Percentiles rank a stretch among this genome's conserved stretches.
phyloP scores from a whole-genome alignment of 2,797 vertebrate species.

The Odontamblyopus rebecca region DNA sequence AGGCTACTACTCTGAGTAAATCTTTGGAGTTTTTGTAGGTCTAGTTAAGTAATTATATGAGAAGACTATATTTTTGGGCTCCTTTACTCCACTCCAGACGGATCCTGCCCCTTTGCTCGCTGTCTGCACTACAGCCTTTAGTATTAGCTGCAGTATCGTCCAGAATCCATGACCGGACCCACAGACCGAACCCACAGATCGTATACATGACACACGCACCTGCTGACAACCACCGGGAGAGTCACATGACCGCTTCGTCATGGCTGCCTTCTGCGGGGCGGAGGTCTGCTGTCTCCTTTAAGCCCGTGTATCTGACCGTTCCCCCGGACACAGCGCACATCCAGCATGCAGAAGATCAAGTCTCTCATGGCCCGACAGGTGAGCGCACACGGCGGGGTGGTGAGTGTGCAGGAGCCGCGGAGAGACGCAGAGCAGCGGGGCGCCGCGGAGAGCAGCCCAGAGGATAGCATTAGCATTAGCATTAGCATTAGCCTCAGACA shows the following conservation, averaged over 20 bases:
- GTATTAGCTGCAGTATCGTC: too few relatives aligned
- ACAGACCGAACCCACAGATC: too few relatives aligned
- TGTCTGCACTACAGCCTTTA: too few relatives aligned
- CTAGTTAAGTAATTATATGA: too few relatives aligned
- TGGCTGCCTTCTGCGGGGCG: background rate
- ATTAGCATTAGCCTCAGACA: background rate
- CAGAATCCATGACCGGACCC: too few relatives aligned
- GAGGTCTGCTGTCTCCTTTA: background rate
- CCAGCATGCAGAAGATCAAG: constrained; percentile 95
- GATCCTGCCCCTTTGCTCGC: too few relatives aligned
- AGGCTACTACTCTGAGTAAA: too few relatives aligned
- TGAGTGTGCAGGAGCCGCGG: background rate
- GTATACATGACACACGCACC: too few relatives aligned
- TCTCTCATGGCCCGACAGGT: constrained; percentile 97
- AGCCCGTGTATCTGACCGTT: background rate
- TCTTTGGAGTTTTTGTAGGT: too few relatives aligned
- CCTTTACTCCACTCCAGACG: too few relatives aligned
- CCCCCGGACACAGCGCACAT: background rate
- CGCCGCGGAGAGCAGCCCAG: background rate
- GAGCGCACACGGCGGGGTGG: constrained; percentile 39
- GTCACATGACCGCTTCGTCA: background rate
- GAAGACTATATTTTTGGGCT: too few relatives aligned
- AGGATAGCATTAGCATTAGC: constrained; percentile 18
- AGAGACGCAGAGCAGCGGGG: background rate
- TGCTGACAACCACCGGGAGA: too few relatives aligned